Evolutionary conservation across 2,113 vertebrate species (phyloP).

Genomic region (Pollimyrus isidori): DNA sequence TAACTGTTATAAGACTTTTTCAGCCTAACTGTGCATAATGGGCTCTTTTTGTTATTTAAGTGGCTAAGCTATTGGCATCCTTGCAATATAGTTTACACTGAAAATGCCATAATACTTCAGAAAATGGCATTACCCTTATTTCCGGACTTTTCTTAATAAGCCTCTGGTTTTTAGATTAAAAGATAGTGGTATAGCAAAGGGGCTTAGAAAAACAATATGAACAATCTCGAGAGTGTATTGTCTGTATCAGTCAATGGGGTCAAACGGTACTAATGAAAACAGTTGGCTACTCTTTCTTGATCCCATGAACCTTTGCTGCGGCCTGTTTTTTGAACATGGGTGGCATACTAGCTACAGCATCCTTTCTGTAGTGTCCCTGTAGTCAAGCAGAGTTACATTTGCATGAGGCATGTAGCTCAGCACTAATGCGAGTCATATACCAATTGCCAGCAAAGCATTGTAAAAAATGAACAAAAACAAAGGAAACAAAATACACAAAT

Average conservation of each 20-base stretch:
- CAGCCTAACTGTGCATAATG: not conserved
- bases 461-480: not conserved
- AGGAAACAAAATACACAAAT: not conserved
- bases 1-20: not conserved
- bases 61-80: not conserved
- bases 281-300: not conserved
- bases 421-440: slow-evolving; percentile 19
- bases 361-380: not conserved
- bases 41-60: not conserved
- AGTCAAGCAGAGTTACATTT: slow-evolving; percentile 10
- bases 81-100: not conserved
- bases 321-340: not conserved
- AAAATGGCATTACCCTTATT: not conserved
- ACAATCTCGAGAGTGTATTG: not conserved
- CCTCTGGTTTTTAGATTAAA: not conserved
- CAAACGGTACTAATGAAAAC: not conserved
- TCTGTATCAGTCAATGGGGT: not conserved
- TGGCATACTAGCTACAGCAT: not conserved
- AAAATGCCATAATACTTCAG: not conserved
- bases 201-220: not conserved
- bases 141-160: not conserved
- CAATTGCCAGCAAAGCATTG: slow-evolving; percentile 7
- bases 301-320: not conserved
- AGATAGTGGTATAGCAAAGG: not conserved
- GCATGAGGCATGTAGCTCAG: slow-evolving; percentile 14